Percentiles rank a stretch among this genome's conserved stretches.
Evolutionary conservation across 2,113 vertebrate genomes (phyloP).

Genomic region (Callocephalon fimbriatum): DNA sequence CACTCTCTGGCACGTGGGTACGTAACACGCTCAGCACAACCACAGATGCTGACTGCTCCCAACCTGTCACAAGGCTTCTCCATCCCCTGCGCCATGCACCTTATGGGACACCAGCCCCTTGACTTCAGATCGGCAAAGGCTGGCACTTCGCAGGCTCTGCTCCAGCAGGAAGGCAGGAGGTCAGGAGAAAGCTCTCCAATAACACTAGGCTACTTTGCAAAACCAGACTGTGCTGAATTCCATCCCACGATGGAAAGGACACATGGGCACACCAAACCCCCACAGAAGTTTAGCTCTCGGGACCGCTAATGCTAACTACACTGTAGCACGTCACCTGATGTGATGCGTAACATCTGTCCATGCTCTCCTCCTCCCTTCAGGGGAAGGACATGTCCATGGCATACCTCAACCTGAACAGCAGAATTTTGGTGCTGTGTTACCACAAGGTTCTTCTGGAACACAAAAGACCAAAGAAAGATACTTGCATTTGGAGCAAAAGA

Average conservation of each 20-base stretch:
- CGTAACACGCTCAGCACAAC: fast-evolving
- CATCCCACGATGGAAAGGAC: fast-evolving
- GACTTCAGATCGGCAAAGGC: neutral
- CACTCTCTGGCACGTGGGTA: neutral
- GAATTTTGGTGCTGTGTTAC: neutral
- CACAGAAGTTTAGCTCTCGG: neutral
- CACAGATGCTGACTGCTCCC: neutral
- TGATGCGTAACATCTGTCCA: neutral
- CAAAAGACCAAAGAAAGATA: neutral
- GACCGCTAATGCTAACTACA: neutral
- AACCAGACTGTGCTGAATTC: neutral
- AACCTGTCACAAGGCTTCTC: neutral
- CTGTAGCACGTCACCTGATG: neutral
- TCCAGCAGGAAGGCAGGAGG: neutral
- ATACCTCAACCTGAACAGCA: neutral
- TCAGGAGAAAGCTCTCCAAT: neutral
- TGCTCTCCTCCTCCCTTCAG: neutral
- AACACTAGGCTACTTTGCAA: neutral
- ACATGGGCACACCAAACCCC: fast-evolving
- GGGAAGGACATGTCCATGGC: neutral
- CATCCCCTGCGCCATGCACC: neutral
- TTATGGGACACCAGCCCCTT: neutral
- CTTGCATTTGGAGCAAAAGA: neutral
- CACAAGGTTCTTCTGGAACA: neutral
- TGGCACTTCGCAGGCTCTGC: neutral